Base-by-base conservation (phyloP, 2,888 invertebrate species). In the Nymphalis polychloros region DNA sequence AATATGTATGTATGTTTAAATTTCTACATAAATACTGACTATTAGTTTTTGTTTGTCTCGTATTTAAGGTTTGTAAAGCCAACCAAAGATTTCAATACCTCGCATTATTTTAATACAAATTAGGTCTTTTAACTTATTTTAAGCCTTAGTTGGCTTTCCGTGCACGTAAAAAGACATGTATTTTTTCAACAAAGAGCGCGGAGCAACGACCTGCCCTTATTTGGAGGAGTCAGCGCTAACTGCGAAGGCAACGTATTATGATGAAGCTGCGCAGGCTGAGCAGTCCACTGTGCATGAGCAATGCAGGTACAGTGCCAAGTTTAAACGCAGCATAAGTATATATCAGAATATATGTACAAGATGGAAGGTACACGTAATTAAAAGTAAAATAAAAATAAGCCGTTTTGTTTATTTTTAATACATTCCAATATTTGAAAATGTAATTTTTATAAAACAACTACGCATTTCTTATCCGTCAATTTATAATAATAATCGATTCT, bases 201-300 rank as follows among this genome's bases (percentile, higher is more conserved):
- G 90, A 77, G 84, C 89, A 88, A 84, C 80, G 90, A 89, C 90
- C 90, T 80, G 79, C 78, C 90, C 90, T 86, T 90, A 89, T 89
- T 89, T 85, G 89, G 89, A 80, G 78, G 83, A 85, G 81, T 78
- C 84, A 84, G 81, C 84, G 75, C 74, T 64, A 63, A 76, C 74
- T 84, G 74, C 75, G 53, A 68, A 76, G 75, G 74, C 74, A 73
- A 75, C 73, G 74, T 72, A 64, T 63, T 69, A 74, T 74, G 74
- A 79, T 70, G 77, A 74, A 73, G 73, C 74, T 74, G 77, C 72
- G 68, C 55, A 62, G 49, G 55, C 53, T 62, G 23, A 57, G 50
- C 62, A 19, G 31, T 61, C n/a, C 20, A 27, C 48, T 23, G 27
- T 55, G 23, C 16, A 48, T 16, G 55, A 19, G 27, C 47, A 35